Evolutionary conservation across 2,113 vertebrate species (phyloP), one percentile per base, ranked within the genome.

Genomic region (Oncorhynchus nerka): DNA sequence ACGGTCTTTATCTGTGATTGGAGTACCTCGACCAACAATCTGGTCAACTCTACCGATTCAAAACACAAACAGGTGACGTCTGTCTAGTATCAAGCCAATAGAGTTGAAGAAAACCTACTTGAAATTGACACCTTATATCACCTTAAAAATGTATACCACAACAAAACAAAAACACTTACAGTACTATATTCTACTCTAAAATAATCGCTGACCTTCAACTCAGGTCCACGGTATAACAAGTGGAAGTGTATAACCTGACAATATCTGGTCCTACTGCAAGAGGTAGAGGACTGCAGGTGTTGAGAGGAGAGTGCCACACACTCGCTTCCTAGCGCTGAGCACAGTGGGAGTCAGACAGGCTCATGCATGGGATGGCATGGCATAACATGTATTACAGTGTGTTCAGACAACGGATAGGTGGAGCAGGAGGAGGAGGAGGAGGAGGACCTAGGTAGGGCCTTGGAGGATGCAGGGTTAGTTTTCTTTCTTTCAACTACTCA

Each of bases 11-110:
- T 99, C 98, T 0, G 96, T 88, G 26, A 96, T 93, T 28, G 96
- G 93, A 4, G 96, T 94, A 74, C 97, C 97, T 89, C 97, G 93
- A 62, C 98, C 98, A 70, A 99, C 96, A 1, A 99, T 99, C 92
- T 99, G 98, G 93, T 99, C 98, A 90, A 99, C 97, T 93, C 98
- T 99, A 93, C 45, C 75, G 71, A 71, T 78, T 34, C 16, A 81
- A 75, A 59, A 84, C 6, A 84, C 57, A 85, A 32, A 73, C 9
- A 78, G 8, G 34, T 19, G 74, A 76, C 71, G 32, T 34, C 32
- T 5, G 68, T 71, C 74, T 81, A 80, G 24, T 48, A 81, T 81
- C 73, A 74, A 78, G 49, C n/a, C 30, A n/a, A n/a, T 61, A 61
- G 6, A 8, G 19, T 61, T 61, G 5, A n/a, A 7, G 20, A 22